Evolutionary conservation across 2,113 vertebrate genomes (phyloP), one percentile per base, ranked within the genome.

Genomic region (Cettia cetti): DNA sequence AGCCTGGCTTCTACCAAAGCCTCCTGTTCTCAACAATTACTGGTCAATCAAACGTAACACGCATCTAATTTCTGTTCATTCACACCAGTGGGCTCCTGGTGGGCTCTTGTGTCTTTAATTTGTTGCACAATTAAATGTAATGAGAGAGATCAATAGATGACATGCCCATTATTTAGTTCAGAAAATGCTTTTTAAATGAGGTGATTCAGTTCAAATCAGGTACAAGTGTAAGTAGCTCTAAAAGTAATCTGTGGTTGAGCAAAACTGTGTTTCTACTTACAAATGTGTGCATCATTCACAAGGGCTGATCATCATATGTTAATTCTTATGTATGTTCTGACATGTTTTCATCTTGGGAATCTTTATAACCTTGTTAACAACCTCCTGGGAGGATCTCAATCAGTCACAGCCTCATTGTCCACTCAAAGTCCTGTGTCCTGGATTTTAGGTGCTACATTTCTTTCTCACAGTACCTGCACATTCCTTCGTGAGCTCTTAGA

Each of bases 81-180:
- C 63, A 76, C n/a, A 69, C 33, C 9, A 91, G 31, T 0, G 1
- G 33, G n/a, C 13, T 68, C 71, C 27, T 77, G 53, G 71, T 76
- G 37, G 53, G 61, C 18, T 85, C 22, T 16, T 49, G 49, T 61
- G 35, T 24, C 53, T 95, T 88, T 81, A 69, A 95, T 93, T 89
- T 95, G 77, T 91, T 94, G 61, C 35, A 90, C 75, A 91, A 92
- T 92, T 92, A 91, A 90, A 90, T 69, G 31, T 61, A 69, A 66
- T 49, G 81, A 82, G 18, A 63, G 54, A 65, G 39, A 80, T 86
- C 54, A 82, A 80, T 80, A 92, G 70, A 64, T 86, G 82, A 75
- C 56, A 78, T 77, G 42, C 6, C 45, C 28, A 30, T 77, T 85
- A 80, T 77, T 89, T 89, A 86, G n/a, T 45, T 92, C 28, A 81